Percentiles rank a stretch among this genome's conserved stretches.
Evolutionary conservation across 2,888 invertebrate species (phyloP).

Genomic region (Drosophila aldrichi): DNA sequence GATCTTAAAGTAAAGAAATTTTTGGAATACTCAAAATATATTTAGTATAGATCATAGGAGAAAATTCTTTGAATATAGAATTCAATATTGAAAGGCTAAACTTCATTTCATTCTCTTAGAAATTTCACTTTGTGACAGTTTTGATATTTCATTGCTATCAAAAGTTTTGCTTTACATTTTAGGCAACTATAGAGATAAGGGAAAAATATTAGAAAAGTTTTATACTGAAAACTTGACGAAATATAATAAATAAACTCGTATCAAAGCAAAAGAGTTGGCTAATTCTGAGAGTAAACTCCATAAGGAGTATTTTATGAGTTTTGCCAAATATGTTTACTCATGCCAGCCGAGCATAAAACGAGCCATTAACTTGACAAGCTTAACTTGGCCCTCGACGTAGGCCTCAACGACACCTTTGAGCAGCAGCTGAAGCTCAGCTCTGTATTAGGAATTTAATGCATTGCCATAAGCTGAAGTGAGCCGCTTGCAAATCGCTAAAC

Average conservation of each 20-base stretch:
- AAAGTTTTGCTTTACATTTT: neutral
- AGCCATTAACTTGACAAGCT: constrained; percentile 46
- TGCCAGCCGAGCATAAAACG: constrained; percentile 19
- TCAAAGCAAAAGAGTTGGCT: constrained; percentile 13
- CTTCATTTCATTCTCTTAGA: neutral
- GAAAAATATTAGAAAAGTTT: neutral
- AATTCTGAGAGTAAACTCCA: constrained; percentile 8
- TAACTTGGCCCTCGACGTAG: constrained; percentile 2
- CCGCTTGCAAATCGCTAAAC: constrained; percentile 32
- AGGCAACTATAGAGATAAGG: neutral
- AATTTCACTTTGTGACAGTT: neutral
- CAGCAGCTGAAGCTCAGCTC: neutral
- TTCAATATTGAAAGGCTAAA: too few species aligned
- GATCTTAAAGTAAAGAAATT: neutral
- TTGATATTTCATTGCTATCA: neutral
- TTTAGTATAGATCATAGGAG: neutral
- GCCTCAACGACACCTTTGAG: constrained; percentile 10
- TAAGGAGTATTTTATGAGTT: constrained; percentile 26
- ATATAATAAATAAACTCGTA: neutral
- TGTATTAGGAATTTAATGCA: constrained; percentile 30
- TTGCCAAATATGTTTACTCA: constrained; percentile 2
- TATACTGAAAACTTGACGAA: neutral
- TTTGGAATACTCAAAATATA: neutral
- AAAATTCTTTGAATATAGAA: neutral
- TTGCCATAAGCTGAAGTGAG: constrained; percentile 24